Evolutionary conservation across 1,140 invertebrate genomes (phyloP).

Genomic region (Sipha flava): DNA sequence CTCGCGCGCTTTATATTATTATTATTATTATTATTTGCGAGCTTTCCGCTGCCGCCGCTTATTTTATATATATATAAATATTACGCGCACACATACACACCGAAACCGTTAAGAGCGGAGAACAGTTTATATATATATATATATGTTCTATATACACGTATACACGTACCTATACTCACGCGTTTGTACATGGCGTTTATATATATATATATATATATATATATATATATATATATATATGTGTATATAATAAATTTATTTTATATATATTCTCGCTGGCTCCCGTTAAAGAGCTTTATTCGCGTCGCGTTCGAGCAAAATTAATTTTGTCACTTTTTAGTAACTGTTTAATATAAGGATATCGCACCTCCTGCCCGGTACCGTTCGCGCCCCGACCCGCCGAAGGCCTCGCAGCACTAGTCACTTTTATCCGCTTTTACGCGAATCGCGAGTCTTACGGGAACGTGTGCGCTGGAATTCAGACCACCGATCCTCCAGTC

Average conservation of each 20-base stretch:
- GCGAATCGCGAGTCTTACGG: no score
- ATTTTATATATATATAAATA: not conserved
- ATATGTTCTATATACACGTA: not conserved
- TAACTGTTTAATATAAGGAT: conserved; percentile 20
- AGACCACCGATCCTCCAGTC: no score
- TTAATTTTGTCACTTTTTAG: conserved; percentile 31
- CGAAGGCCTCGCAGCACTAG: no score
- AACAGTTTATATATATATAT: not conserved
- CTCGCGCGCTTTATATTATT: conserved; percentile 30
- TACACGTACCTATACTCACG: no score
- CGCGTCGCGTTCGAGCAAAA: conserved; percentile 3
- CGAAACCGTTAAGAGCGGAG: no score
- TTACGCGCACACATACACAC: not conserved
- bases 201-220: not conserved
- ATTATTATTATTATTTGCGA: conserved; percentile 31
- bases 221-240: not conserved
- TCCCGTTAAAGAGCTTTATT: conserved; percentile 26
- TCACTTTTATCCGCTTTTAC: not conserved
- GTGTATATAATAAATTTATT: conserved; percentile 12
- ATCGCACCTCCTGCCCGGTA: not conserved
- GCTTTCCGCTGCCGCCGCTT: conserved; percentile 3
- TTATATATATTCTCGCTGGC: not conserved
- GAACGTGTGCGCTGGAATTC: no score
- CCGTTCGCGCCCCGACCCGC: no score
- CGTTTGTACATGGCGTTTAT: no score